phyloP scores from a whole-genome alignment of 2,797 vertebrate genomes.

The Anguilla obscura region DNA sequence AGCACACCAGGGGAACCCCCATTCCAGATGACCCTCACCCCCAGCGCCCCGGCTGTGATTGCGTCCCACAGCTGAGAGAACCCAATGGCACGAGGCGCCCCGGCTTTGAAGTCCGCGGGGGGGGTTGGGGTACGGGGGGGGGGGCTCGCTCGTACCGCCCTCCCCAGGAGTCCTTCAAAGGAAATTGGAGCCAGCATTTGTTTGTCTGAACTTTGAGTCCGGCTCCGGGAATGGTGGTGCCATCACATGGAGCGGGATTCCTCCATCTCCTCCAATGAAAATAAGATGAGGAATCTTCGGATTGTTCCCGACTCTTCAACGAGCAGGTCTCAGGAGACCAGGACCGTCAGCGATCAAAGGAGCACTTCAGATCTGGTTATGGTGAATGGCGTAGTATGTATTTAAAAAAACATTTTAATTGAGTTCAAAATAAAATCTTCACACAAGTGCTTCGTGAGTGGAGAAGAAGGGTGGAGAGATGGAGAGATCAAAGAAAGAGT shows the following conservation, averaged over 20 bases:
- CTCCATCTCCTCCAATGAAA: conserved; percentile 43
- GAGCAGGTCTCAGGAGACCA: neutral
- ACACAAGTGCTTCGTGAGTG: neutral
- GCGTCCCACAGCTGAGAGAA: conserved; percentile 36
- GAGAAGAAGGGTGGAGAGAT: neutral
- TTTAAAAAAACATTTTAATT: neutral
- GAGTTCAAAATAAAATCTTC: neutral
- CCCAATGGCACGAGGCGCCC: conserved; percentile 29
- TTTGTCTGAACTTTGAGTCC: conserved; percentile 57
- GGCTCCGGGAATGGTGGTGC: conserved; percentile 43
- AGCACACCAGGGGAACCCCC: conserved; percentile 31
- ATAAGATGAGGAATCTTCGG: conserved; percentile 46
- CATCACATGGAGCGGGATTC: conserved; percentile 43
- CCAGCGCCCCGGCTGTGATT: conserved; percentile 35
- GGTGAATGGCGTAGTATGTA: neutral
- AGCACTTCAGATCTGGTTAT: conserved; percentile 10
- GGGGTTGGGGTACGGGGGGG: conserved; percentile 19
- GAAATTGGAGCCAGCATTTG: conserved; percentile 53
- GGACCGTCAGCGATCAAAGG: conserved; percentile 30
- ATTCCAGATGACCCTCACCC: conserved; percentile 23
- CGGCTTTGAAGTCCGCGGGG: conserved; percentile 61
- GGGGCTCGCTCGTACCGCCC: conserved; percentile 26
- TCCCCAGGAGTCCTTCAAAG: conserved; percentile 53
- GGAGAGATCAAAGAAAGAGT: neutral
- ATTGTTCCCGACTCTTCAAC: conserved; percentile 37